A percentile compares a stretch with the other conserved stretches of the same genome.
phyloP scores from a whole-genome alignment of 1,140 invertebrate genomes.

The Drosophila asahinai region DNA sequence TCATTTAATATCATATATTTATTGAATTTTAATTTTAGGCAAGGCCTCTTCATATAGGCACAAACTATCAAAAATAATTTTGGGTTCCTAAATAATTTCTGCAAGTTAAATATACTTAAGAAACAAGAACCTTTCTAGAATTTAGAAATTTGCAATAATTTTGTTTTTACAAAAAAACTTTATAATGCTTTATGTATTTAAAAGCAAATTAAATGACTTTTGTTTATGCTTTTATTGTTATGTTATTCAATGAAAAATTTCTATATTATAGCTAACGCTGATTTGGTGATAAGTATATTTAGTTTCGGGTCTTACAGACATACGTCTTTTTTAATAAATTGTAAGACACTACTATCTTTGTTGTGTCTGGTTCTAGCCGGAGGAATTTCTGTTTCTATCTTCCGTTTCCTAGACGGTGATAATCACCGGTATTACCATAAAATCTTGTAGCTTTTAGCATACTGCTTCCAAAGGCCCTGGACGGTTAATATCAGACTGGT shows the following conservation, averaged over 20 bases:
- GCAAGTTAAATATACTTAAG: neutral
- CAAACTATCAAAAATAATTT: neutral
- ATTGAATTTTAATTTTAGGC: neutral
- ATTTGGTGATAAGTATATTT: slow-evolving; percentile 1
- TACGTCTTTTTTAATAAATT: slow-evolving; percentile 2
- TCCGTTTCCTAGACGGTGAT: slow-evolving; percentile 27
- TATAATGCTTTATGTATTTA: too few species aligned
- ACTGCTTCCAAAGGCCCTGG: slow-evolving; percentile 17
- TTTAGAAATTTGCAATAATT: neutral
- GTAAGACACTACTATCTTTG: neutral
- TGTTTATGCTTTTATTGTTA: neutral
- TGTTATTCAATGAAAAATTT: too few species aligned
- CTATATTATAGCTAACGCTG: neutral
- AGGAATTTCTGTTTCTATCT: slow-evolving; percentile 9
- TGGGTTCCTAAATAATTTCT: neutral
- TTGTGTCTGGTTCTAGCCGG: neutral
- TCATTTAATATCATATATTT: neutral
- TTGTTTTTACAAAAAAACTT: too few species aligned
- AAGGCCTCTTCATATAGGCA: too few species aligned
- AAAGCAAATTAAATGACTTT: neutral
- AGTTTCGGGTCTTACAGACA: too few species aligned
- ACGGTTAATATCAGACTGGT: slow-evolving; percentile 37
- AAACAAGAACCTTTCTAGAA: too few species aligned
- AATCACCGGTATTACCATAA: slow-evolving; percentile 21
- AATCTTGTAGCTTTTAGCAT: slow-evolving; percentile 30